Percentiles rank a stretch among this genome's conserved stretches.
These are phyloP conservation scores for Drosophila arizonae DNA, from an alignment of 1,140 invertebrate genomes.

Conservation along the genomic window DNA sequence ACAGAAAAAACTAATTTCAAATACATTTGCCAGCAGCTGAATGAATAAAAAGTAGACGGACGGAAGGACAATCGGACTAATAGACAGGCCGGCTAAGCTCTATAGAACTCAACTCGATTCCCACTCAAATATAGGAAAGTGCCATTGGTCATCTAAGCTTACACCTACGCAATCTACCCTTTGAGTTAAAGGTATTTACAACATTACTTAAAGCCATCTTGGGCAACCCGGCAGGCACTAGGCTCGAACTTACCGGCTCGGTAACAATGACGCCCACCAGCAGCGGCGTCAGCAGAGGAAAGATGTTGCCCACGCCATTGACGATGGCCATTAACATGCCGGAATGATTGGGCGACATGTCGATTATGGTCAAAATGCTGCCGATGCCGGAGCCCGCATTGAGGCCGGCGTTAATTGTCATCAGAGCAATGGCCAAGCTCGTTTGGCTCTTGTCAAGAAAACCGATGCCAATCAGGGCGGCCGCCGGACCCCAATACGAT, in stretches of 20 bases:
- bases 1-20: no score
- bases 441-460: conserved; percentile 82
- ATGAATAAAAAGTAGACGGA: no score
- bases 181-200: no score
- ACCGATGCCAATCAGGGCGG: conserved; percentile 86
- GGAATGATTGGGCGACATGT: conserved; percentile 90
- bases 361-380: conserved; percentile 87
- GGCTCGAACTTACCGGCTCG: conserved; percentile 84
- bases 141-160: no score
- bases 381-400: conserved; percentile 90
- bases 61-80: no score
- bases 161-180: no score
- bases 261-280: conserved; percentile 86
- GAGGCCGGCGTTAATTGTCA: conserved; percentile 88
- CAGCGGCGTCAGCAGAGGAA: conserved; percentile 88
- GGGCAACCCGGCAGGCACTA: not conserved
- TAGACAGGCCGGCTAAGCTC: no score
- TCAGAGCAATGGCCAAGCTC: conserved; percentile 84
- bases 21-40: no score
- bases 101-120: no score
- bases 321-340: conserved; percentile 88
- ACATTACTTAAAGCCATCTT: not conserved
- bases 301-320: conserved; percentile 88
- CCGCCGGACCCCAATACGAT: conserved; percentile 84
- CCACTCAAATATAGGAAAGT: no score